These are phyloP conservation scores for Sesamia inferens DNA, from an alignment of 2,888 invertebrate species.

Conservation along the genomic window DNA sequence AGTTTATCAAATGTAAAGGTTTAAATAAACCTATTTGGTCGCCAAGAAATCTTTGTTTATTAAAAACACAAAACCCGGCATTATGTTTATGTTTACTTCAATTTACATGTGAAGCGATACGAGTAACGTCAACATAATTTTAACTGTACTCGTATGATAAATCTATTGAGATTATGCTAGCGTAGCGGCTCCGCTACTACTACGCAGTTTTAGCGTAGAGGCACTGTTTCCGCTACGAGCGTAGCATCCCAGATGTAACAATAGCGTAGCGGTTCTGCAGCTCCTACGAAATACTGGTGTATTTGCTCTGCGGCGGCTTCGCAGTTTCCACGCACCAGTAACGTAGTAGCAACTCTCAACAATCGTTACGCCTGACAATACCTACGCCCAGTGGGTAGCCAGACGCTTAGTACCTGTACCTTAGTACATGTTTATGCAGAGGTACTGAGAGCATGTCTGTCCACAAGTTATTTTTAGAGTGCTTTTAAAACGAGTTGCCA, in stretches of 20 bases:
- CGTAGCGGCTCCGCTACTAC: slow-evolving; percentile 3
- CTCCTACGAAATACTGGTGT: background rate
- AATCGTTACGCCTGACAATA: background rate
- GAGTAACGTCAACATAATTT: slow-evolving; percentile 21
- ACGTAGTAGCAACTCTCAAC: background rate
- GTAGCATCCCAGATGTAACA: background rate
- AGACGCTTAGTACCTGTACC: background rate
- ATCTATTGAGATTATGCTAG: background rate
- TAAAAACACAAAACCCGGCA: slow-evolving; percentile 26
- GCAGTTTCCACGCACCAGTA: background rate
- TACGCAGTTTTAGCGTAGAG: slow-evolving; percentile 1
- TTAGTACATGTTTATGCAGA: background rate
- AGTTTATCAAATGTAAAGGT: too few relatives aligned
- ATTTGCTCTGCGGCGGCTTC: background rate
- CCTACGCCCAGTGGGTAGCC: background rate
- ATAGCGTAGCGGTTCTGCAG: background rate
- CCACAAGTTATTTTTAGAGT: slow-evolving; percentile 44
- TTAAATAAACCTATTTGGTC: too few relatives aligned
- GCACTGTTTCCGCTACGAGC: background rate
- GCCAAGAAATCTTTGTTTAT: too few relatives aligned
- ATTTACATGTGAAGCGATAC: slow-evolving; percentile 31
- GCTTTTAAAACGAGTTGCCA: slow-evolving; percentile 36
- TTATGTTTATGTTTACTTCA: slow-evolving; percentile 29
- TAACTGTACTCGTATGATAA: slow-evolving; percentile 1
- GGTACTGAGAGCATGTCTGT: background rate